Percentiles rank a stretch among this genome's conserved stretches.
Conservation (phyloP, 37 sponge, comb jelly and placozoan genomes). For the Mnemiopsis leidyi region DNA sequence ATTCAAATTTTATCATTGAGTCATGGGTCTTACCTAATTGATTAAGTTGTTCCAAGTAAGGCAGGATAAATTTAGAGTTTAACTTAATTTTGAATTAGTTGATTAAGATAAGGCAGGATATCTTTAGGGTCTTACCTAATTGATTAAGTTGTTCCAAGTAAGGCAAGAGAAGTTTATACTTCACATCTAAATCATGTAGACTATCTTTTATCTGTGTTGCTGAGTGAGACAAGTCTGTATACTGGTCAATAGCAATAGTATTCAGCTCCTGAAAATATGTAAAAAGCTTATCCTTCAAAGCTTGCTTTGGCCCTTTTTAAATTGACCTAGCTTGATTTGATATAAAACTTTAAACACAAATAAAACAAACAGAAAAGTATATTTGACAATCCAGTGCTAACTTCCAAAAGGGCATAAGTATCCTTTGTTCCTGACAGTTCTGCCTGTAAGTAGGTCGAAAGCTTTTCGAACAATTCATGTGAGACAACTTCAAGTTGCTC, state of each 20-base stretch:
- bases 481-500: conserved; percentile 18
- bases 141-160: conserved; percentile 61
- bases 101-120: conserved; percentile 27
- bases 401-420: conserved; percentile 49
- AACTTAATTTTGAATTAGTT: conserved; percentile 32
- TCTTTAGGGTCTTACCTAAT: conserved; percentile 6
- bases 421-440: conserved; percentile 57
- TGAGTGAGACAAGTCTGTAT: conserved; percentile 30
- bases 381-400: neutral
- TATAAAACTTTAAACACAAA: neutral
- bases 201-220: conserved; percentile 56
- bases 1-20: neutral
- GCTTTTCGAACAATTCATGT: conserved; percentile 26
- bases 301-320: too few relatives aligned
- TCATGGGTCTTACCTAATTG: conserved; percentile 31
- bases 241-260: conserved; percentile 26
- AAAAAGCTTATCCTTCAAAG: too few relatives aligned
- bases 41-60: conserved; percentile 55
- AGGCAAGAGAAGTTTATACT: conserved; percentile 41
- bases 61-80: neutral
- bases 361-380: too few relatives aligned
- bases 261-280: conserved; percentile 37
- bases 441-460: conserved; percentile 29
- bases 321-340: neutral
- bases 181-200: conserved; percentile 53